phyloP scores from a whole-genome alignment of 1,140 invertebrate species.

The Lineus longissimus region DNA sequence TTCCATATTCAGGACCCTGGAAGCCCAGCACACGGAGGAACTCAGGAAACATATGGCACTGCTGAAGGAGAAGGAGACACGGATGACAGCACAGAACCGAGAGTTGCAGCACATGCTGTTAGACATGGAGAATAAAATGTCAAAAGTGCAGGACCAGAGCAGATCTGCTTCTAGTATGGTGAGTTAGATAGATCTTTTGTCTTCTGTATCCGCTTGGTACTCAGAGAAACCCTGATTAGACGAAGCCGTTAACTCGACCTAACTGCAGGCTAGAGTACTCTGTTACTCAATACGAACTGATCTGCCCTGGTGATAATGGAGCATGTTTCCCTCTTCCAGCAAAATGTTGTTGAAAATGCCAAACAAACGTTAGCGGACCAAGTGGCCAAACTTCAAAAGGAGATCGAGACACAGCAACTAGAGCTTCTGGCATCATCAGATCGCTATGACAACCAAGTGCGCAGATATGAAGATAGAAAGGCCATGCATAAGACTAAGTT shows the following conservation, averaged over 20 bases:
- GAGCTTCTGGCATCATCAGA: conserved; percentile 26
- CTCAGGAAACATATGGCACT: conserved; percentile 42
- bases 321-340: conserved; percentile 5
- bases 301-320: too few relatives aligned
- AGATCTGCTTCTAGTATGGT: conserved; percentile 35
- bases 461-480: conserved; percentile 45
- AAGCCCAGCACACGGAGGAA: conserved; percentile 38
- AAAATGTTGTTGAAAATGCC: conserved; percentile 25
- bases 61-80: conserved; percentile 37
- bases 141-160: conserved; percentile 31
- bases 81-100: conserved; percentile 35
- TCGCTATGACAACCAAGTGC: conserved; percentile 33
- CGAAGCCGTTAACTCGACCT: too few relatives aligned
- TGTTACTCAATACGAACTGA: too few relatives aligned
- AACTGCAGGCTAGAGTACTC: too few relatives aligned
- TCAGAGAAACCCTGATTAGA: too few relatives aligned
- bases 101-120: conserved; percentile 45
- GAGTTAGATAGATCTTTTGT: conserved; percentile 8
- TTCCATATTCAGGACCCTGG: conserved; percentile 27
- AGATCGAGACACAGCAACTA: conserved; percentile 41
- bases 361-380: conserved; percentile 41
- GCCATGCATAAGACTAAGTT: conserved; percentile 43
- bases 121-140: conserved; percentile 39
- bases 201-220: neutral
- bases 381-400: conserved; percentile 37